A percentile compares a stretch with the other conserved stretches of the same genome.
Conservation (phyloP, 2,888 invertebrate genomes). For the Ectemnius cavifrons region DNA sequence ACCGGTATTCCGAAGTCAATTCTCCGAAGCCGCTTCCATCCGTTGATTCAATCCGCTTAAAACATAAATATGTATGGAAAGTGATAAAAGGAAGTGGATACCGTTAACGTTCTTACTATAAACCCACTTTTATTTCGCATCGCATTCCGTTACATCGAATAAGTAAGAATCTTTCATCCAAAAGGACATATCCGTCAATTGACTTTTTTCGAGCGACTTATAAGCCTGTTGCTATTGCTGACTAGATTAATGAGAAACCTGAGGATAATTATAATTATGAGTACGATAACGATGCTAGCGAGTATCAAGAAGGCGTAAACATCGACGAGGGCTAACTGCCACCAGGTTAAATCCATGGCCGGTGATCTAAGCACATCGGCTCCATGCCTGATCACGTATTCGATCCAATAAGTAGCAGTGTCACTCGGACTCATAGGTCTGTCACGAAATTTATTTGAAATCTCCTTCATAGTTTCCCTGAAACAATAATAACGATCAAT, state of each 20-base stretch:
- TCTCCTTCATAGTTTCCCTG: conserved; percentile 42
- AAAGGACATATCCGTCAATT: background rate
- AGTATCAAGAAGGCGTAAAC: conserved; percentile 46
- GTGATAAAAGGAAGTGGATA: too few species aligned
- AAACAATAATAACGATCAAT: background rate
- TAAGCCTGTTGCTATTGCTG: background rate
- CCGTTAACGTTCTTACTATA: too few species aligned
- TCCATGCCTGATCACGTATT: conserved; percentile 67
- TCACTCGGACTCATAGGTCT: conserved; percentile 65
- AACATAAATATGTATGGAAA: too few species aligned
- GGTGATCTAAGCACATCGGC: conserved; percentile 64
- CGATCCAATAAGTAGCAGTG: conserved; percentile 69
- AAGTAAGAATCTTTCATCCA: too few species aligned
- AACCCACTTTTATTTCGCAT: too few species aligned
- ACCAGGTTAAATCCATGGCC: conserved; percentile 69
- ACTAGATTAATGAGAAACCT: background rate
- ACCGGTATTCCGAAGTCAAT: too few species aligned
- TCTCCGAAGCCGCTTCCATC: too few species aligned
- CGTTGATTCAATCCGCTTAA: too few species aligned
- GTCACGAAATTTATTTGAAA: conserved; percentile 67
- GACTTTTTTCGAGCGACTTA: conserved; percentile 13
- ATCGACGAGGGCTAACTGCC: conserved; percentile 68
- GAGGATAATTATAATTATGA: background rate
- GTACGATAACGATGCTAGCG: background rate
- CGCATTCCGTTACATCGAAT: too few species aligned